Conservation (phyloP, 2,113 vertebrate genomes). For the Harpagus bidentatus region DNA sequence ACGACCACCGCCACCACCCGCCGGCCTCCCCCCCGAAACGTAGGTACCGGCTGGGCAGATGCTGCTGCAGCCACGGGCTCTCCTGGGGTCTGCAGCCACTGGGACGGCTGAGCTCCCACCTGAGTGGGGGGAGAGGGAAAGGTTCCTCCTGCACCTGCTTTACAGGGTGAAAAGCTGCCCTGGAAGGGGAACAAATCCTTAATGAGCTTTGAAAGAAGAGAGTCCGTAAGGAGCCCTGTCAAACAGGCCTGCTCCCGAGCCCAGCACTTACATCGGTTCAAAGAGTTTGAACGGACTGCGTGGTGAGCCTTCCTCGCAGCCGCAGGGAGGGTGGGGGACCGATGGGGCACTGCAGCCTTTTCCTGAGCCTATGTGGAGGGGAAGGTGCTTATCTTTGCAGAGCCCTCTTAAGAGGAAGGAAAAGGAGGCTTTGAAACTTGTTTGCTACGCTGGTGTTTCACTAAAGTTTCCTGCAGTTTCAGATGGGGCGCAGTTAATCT, state of each 20-base stretch:
- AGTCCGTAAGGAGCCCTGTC: rapidly evolving
- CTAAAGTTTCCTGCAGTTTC: not conserved
- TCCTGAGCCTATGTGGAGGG: not conserved
- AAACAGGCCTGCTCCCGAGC: not conserved
- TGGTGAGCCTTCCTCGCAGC: not conserved
- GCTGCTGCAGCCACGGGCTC: rapidly evolving
- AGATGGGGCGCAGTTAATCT: not conserved
- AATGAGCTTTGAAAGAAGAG: not conserved
- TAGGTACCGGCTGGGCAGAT: not conserved
- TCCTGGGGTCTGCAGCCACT: not conserved
- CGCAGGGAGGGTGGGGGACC: rapidly evolving
- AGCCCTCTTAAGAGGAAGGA: not conserved
- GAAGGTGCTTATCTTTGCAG: not conserved
- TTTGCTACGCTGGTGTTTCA: not conserved
- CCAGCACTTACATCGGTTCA: rapidly evolving
- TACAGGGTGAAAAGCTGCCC: not conserved
- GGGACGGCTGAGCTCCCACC: not conserved
- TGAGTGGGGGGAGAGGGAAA: not conserved
- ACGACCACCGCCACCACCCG: not conserved
- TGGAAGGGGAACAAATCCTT: not conserved
- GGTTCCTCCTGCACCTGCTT: not conserved
- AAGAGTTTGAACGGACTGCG: rapidly evolving
- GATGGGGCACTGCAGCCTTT: not conserved
- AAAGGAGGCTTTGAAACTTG: not conserved
- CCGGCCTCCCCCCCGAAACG: not conserved